These are phyloP conservation scores for Kryptolebias ocellatus DNA, from an alignment of 2,797 vertebrate species.

Conservation along the genomic window DNA sequence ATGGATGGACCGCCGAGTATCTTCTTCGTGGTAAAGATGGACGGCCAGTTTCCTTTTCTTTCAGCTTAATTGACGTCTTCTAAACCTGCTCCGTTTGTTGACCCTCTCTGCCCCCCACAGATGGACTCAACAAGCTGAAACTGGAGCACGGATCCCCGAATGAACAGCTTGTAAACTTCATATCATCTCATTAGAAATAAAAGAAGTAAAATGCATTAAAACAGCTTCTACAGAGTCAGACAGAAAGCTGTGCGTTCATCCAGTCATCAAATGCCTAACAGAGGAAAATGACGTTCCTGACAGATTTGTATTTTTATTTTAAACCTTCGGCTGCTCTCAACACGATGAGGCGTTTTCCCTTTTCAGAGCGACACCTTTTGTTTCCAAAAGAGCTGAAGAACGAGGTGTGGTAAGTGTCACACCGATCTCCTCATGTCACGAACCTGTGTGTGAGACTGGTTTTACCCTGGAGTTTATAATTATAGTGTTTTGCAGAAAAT, in stretches of 20 bases:
- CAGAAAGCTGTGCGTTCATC: too few species aligned
- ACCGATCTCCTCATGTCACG: not conserved
- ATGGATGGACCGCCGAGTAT: conserved; percentile 20
- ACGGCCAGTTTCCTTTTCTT: conserved; percentile 11
- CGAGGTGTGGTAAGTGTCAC: conserved; percentile 8
- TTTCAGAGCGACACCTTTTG: not conserved
- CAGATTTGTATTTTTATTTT: too few species aligned
- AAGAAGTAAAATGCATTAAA: too few species aligned
- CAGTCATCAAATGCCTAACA: too few species aligned
- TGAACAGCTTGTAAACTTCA: too few species aligned
- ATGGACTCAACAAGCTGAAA: conserved; percentile 3
- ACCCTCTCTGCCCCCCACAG: not conserved
- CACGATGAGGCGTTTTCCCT: not conserved
- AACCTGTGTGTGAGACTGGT: conserved; percentile 1
- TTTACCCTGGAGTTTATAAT: not conserved
- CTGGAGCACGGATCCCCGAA: not conserved
- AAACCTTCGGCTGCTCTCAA: too few species aligned
- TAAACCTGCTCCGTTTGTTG: not conserved
- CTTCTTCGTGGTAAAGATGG: conserved; percentile 6
- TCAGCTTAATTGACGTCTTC: not conserved
- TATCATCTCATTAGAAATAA: too few species aligned
- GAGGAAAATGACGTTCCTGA: too few species aligned
- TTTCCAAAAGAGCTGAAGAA: not conserved
- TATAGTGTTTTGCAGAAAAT: not conserved
- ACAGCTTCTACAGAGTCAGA: too few species aligned